Evolutionary conservation across 2,113 vertebrate genomes (phyloP).

Genomic region (Tachysurus vachellii): DNA sequence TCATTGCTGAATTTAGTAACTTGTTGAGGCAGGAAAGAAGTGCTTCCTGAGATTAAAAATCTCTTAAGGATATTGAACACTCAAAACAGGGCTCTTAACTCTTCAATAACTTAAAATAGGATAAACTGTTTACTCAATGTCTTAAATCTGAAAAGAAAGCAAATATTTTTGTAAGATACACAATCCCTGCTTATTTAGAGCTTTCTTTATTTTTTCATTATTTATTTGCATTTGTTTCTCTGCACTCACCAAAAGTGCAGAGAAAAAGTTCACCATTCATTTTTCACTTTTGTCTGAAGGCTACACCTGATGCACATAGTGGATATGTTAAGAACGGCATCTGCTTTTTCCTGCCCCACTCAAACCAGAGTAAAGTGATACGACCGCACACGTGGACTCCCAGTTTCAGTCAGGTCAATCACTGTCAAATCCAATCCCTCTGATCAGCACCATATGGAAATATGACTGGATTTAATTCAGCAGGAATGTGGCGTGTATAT

Average conservation of each 20-base stretch:
- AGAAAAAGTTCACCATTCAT: neutral
- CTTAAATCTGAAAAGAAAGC: neutral
- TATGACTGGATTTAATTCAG: conserved; percentile 28
- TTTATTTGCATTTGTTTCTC: neutral
- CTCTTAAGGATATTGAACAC: neutral
- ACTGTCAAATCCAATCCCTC: conserved; percentile 8
- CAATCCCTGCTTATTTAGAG: neutral
- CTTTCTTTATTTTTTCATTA: neutral
- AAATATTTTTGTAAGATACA: neutral
- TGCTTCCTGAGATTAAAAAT: conserved; percentile 36
- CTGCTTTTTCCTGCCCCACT: neutral
- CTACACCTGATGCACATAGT: neutral
- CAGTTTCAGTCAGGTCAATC: neutral
- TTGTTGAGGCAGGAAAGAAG: conserved; percentile 34
- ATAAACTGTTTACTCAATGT: neutral
- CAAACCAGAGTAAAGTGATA: conserved; percentile 29
- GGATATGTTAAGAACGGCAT: conserved; percentile 8
- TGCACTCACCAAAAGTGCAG: neutral
- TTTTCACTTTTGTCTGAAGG: neutral
- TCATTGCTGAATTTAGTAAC: conserved; percentile 30
- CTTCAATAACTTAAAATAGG: conserved; percentile 1
- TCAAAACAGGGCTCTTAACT: conserved; percentile 15
- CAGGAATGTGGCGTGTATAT: conserved; percentile 37
- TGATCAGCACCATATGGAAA: conserved; percentile 39
- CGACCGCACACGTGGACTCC: conserved; percentile 34